Percentiles rank a stretch among this genome's conserved stretches.
Conservation (phyloP, 2,888 invertebrate genomes). For the Leptopilina myrica region DNA sequence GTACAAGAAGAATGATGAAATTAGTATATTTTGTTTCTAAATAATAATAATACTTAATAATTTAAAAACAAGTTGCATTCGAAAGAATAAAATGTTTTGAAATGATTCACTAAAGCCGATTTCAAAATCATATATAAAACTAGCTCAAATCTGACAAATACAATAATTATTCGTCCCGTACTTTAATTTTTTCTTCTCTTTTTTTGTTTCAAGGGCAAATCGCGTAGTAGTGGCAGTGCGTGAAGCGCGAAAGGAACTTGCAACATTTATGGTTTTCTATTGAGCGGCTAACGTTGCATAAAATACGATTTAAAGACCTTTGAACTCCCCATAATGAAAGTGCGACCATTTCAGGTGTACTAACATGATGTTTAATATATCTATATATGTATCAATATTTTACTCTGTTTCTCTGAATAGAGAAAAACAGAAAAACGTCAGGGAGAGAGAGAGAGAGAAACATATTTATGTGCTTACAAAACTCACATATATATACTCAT, state of each 20-base stretch:
- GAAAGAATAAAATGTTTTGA: no score
- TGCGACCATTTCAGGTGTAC: not conserved
- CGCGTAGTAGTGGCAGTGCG: conserved; percentile 24
- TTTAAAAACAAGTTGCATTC: no score
- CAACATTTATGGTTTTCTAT: conserved; percentile 46
- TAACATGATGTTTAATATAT: not conserved
- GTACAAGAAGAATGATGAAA: no score
- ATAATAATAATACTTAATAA: no score
- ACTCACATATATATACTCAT: not conserved
- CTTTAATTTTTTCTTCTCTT: no score
- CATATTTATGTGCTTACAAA: not conserved
- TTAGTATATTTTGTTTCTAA: no score
- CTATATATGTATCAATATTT: not conserved
- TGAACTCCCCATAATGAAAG: conserved; percentile 38
- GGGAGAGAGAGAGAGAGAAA: no score
- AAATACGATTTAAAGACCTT: conserved; percentile 47
- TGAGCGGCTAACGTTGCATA: conserved; percentile 43
- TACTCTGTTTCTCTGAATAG: no score
- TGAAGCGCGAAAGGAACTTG: conserved; percentile 38
- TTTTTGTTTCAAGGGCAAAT: conserved; percentile 24
- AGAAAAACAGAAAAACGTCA: no score
- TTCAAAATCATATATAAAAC: not conserved
- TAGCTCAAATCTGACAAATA: conserved; percentile 25
- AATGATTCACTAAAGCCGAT: no score
- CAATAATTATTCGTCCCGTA: conserved; percentile 2